A percentile compares a stretch with the other conserved stretches of the same genome.
Evolutionary conservation across 2,888 invertebrate species (phyloP).

Genomic region (Diogma glabrata): DNA sequence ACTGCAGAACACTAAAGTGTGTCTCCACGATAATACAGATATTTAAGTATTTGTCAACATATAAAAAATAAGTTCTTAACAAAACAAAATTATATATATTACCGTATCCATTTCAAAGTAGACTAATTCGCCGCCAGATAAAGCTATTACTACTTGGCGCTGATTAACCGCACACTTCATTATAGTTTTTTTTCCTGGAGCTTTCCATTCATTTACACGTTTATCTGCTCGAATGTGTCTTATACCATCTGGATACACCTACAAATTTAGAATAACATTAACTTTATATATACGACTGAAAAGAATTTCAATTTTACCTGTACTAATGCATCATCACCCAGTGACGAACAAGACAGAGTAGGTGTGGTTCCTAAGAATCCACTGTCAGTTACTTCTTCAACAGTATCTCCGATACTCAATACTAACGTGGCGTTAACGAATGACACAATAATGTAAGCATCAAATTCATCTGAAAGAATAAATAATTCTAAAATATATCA

Average conservation of each 20-base stretch:
- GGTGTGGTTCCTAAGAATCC: conserved; percentile 98
- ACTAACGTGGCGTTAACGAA: conserved; percentile 97
- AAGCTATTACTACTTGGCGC: conserved; percentile 93
- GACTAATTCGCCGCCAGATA: conserved; percentile 94
- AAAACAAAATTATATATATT: conserved; percentile 37
- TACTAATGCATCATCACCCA: conserved; percentile 95
- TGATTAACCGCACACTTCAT: conserved; percentile 98
- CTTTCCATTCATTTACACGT: conserved; percentile 98
- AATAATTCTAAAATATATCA: background rate
- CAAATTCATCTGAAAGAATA: conserved; percentile 79
- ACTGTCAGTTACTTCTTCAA: conserved; percentile 99
- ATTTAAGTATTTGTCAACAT: background rate
- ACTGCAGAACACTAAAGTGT: conserved; percentile 39
- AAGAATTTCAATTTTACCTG: conserved; percentile 48
- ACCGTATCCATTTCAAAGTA: conserved; percentile 99
- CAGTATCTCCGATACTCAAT: conserved; percentile 97
- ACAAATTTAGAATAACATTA: conserved; percentile 17
- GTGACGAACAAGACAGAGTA: conserved; percentile 92
- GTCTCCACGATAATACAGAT: conserved; percentile 32
- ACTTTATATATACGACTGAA: background rate
- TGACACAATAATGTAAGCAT: conserved; percentile 99
- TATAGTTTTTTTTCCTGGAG: conserved; percentile 93
- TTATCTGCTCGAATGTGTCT: conserved; percentile 96
- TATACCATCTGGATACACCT: conserved; percentile 97
- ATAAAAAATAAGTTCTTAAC: background rate